Evolutionary conservation across 2,888 invertebrate genomes (phyloP).

Genomic region (Escarpia spicata): DNA sequence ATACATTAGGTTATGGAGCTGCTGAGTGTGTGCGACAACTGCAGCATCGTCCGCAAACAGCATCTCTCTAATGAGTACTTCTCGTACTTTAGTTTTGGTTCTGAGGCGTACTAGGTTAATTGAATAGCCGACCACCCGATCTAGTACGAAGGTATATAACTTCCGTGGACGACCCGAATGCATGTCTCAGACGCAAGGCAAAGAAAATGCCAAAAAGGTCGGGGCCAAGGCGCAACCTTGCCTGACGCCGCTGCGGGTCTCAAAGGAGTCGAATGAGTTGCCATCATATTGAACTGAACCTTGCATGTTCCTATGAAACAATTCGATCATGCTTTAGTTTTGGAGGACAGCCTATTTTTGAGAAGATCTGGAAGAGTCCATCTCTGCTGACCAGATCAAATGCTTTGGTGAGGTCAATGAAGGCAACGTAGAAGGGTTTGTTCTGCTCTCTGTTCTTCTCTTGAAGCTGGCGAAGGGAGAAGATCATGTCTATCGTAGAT

Average conservation of each 20-base stretch:
- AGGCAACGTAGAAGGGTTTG: conserved; percentile 18
- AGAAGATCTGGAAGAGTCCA: not conserved
- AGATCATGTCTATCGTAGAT: conserved; percentile 35
- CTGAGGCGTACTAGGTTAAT: no score
- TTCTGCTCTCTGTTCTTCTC: conserved; percentile 37
- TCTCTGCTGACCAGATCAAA: no score
- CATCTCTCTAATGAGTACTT: no score
- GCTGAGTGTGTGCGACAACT: no score
- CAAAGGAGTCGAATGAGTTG: not conserved
- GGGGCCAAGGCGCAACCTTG: not conserved
- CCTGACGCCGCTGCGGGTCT: not conserved
- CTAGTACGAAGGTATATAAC: no score
- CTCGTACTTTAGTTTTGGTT: no score
- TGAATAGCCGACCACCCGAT: no score
- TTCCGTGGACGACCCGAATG: no score
- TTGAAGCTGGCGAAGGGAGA: conserved; percentile 31
- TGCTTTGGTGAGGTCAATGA: no score
- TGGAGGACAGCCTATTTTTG: not conserved
- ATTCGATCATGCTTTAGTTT: not conserved
- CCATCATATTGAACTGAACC: not conserved
- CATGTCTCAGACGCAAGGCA: not conserved
- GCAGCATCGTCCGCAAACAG: no score
- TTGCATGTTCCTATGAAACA: not conserved
- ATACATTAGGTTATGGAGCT: no score
- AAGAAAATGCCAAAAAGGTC: not conserved